phyloP scores from a whole-genome alignment of 2,113 vertebrate genomes.

The human (Homo sapiens) region GRCh38 chr2:126170001-126170500 shows the following conservation, averaged over 20 bases:
- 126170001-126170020: background rate
- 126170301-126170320: background rate
- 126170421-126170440: background rate
- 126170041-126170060: background rate
- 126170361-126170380: background rate
- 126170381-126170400: background rate
- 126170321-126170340: background rate
- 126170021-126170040: too few species aligned
- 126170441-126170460: background rate
- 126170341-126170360: background rate
- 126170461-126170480: background rate
- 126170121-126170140: accelerated
- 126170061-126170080: background rate
- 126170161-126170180: background rate
- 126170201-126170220: too few species aligned
- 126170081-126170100: background rate
- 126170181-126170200: accelerated
- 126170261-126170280: background rate
- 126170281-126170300: background rate
- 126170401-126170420: background rate
- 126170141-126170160: background rate
- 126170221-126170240: background rate
- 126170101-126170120: accelerated
- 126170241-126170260: background rate
- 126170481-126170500: background rate